Evolutionary conservation across 1,140 invertebrate species (phyloP).

Genomic region (Diploscapter pachys): DNA sequence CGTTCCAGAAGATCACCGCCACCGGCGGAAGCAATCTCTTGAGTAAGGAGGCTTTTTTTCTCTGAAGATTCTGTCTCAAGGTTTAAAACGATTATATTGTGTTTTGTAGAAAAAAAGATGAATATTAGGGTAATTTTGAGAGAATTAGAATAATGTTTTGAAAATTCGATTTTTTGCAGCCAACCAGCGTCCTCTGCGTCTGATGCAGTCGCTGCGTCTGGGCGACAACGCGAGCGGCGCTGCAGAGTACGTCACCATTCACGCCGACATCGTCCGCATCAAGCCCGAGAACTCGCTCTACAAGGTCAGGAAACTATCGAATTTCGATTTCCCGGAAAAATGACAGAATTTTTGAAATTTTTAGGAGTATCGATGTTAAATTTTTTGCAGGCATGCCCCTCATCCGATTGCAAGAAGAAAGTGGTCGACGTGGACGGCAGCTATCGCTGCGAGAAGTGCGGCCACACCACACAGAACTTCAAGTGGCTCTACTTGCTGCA

Average conservation of each 20-base stretch:
- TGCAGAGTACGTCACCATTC: slow-evolving; percentile 41
- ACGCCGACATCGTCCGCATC: slow-evolving; percentile 42
- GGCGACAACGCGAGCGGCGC: slow-evolving; percentile 22
- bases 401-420: slow-evolving; percentile 50
- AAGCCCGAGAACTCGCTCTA: slow-evolving; percentile 47
- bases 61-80: neutral
- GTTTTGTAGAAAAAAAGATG: neutral
- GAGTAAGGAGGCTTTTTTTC: neutral
- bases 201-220: slow-evolving; percentile 38
- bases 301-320: slow-evolving; percentile 35
- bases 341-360: neutral
- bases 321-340: slow-evolving; percentile 7
- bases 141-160: neutral
- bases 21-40: neutral
- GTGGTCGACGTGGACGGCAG: slow-evolving; percentile 71
- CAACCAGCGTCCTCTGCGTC: slow-evolving; percentile 43
- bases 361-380: slow-evolving; percentile 6
- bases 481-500: slow-evolving; percentile 78
- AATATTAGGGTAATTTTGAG: neutral
- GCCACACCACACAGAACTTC: slow-evolving; percentile 76
- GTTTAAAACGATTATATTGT: neutral
- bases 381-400: slow-evolving; percentile 43
- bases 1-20: slow-evolving; percentile 40
- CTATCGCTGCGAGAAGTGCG: slow-evolving; percentile 91
- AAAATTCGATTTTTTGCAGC: slow-evolving; percentile 13